These are phyloP conservation scores for Heliconius charithonia DNA, from an alignment of 2,888 invertebrate genomes.

Conservation along the genomic window DNA sequence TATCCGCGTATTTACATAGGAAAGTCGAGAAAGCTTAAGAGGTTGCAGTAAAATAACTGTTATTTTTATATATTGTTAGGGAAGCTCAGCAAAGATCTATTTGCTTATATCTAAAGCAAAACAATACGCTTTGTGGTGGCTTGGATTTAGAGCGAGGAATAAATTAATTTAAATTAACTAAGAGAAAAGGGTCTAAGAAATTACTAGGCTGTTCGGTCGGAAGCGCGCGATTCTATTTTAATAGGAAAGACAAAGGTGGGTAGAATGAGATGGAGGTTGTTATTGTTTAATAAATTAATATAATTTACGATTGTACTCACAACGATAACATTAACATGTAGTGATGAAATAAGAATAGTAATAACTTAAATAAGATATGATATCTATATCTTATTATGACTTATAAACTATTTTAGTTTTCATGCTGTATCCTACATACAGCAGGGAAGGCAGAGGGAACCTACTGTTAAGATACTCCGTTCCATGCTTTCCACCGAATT, in stretches of 20 bases:
- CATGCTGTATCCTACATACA: no score
- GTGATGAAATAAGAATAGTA: background rate
- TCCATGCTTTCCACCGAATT: no score
- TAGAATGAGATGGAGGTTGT: slow-evolving; percentile 71
- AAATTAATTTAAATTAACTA: slow-evolving; percentile 80
- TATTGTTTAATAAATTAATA: slow-evolving; percentile 59
- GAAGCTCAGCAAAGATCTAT: slow-evolving; percentile 26
- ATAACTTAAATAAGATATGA: background rate
- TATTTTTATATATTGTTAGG: slow-evolving; percentile 40
- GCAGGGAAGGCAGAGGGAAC: no score
- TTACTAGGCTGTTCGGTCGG: slow-evolving; percentile 65
- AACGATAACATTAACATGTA: background rate
- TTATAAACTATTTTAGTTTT: no score
- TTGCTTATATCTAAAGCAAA: slow-evolving; percentile 37
- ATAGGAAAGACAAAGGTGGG: slow-evolving; percentile 73
- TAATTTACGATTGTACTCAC: background rate
- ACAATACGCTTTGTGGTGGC: slow-evolving; percentile 62
- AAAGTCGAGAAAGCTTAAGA: slow-evolving; percentile 49
- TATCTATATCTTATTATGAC: no score
- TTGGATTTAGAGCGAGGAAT: slow-evolving; percentile 66
- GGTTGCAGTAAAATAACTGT: slow-evolving; percentile 46
- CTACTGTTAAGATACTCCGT: no score
- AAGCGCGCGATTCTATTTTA: slow-evolving; percentile 72
- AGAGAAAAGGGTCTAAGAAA: slow-evolving; percentile 76
- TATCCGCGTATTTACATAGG: slow-evolving; percentile 59